These are phyloP conservation scores for Proterorhinus semilunaris DNA, from an alignment of 2,113 vertebrate species.

Conservation along the genomic window DNA sequence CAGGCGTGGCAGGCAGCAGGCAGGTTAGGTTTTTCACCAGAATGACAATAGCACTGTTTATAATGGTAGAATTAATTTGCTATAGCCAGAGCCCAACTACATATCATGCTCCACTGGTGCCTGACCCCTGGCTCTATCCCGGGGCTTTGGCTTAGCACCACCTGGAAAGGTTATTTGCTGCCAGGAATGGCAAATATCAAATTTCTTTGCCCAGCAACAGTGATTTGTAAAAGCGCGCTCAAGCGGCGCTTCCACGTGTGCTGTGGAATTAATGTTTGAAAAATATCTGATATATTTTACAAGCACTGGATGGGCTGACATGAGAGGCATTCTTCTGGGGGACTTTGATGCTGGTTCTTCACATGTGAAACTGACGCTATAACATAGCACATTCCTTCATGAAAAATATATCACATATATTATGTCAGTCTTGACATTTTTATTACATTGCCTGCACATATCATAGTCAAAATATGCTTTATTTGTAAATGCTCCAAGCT, in stretches of 20 bases:
- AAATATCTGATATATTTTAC: not conserved
- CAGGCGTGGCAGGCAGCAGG: not conserved
- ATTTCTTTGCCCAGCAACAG: conserved; percentile 12
- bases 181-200: conserved; percentile 32
- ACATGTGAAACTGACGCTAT: not conserved
- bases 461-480: no score
- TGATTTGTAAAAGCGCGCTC: conserved; percentile 17
- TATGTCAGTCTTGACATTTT: no score
- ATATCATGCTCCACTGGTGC: conserved; percentile 37
- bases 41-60: conserved; percentile 22
- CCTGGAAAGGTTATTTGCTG: conserved; percentile 38
- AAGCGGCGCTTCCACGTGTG: conserved; percentile 7
- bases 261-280: conserved; percentile 21
- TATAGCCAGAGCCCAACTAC: conserved; percentile 17
- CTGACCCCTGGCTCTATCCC: conserved; percentile 27
- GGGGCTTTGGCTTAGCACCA: conserved; percentile 32
- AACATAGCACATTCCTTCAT: not conserved
- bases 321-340: not conserved
- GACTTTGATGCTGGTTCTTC: not conserved
- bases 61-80: conserved; percentile 38
- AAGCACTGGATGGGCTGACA: not conserved
- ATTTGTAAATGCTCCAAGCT: no score
- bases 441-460: no score
- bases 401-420: no score
- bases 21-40: not conserved